These are phyloP conservation scores for Chiloscyllium punctatum DNA, from an alignment of 2,797 vertebrate species.

Conservation along the genomic window DNA sequence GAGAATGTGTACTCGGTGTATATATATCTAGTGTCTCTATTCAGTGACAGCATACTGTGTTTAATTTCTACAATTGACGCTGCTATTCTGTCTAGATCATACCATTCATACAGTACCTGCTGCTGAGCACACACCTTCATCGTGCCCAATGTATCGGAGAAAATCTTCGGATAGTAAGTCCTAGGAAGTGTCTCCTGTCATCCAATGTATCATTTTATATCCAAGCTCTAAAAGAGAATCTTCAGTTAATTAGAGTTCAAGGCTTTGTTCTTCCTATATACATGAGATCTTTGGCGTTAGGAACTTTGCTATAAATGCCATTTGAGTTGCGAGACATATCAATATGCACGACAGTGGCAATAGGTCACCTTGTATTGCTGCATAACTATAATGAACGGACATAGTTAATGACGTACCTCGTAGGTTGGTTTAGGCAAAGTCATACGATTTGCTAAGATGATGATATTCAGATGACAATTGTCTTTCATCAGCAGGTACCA, in stretches of 20 bases:
- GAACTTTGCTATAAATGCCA: background rate
- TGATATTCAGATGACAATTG: background rate
- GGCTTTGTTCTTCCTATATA: background rate
- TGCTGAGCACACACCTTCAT: background rate
- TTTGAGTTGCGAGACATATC: background rate
- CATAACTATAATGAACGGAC: too few species aligned
- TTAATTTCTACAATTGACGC: background rate
- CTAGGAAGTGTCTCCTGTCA: background rate
- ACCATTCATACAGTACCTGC: background rate
- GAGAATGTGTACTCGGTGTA: background rate
- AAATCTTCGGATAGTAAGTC: background rate
- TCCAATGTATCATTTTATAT: background rate
- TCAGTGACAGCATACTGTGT: background rate
- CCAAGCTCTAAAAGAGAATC: background rate
- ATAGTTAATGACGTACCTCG: background rate
- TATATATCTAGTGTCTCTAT: background rate
- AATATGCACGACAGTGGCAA: background rate
- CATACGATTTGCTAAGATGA: background rate
- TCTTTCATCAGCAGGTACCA: background rate
- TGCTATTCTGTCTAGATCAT: background rate
- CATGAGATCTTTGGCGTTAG: background rate
- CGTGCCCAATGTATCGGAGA: background rate
- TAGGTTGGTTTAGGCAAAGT: background rate
- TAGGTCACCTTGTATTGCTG: background rate
- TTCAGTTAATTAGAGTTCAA: background rate